Evolutionary conservation across 2,888 invertebrate species (phyloP), one percentile per base, ranked within the genome.

Genomic region (Aethes cnicana): DNA sequence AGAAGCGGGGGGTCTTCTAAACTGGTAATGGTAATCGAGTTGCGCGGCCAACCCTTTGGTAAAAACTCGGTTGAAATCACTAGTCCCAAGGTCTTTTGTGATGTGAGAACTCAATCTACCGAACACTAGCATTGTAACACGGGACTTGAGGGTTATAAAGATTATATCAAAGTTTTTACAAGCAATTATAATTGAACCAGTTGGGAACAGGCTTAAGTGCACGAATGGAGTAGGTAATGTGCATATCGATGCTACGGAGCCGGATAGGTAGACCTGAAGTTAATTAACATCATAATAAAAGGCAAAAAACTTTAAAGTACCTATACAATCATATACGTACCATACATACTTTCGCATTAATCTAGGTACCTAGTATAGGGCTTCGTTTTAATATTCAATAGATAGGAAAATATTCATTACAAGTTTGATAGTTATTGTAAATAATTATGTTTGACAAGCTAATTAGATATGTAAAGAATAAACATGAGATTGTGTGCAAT

Each of bases 21-120:
- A 57, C 59, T 80, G 83, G 84, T 73, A 63, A 72, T 65, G 66
- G 72, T 84, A 87, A 89, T 86, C 86, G 76, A 88, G 87, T 85
- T 83, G 86, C 82, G 79, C 86, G 85, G 80, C 71, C 84, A 88
- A 88, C 86, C 87, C 88, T 88, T 88, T 87, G 69, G 75, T 81
- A 86, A 88, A 88, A 88, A 86, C 83, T 76, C 68, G 74, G 79
- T 81, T 78, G 78, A 84, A 83, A 78, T 78, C 81, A 79, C 78
- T 82, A 78, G 74, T 83, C 84, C 77, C 71, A 74, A 67, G 68
- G 74, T 59, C 78, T 68, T 84, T 89, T 88, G 88, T 88, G 75
- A 83, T 84, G 84, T 86, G 88, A 88, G 87, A 88, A 88, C 88
- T 89, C 84, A 88, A 89, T 89, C 86, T 85, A 77, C 76, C 74